Conservation (phyloP, 2,888 invertebrate species). For the Tyria jacobaeae region DNA sequence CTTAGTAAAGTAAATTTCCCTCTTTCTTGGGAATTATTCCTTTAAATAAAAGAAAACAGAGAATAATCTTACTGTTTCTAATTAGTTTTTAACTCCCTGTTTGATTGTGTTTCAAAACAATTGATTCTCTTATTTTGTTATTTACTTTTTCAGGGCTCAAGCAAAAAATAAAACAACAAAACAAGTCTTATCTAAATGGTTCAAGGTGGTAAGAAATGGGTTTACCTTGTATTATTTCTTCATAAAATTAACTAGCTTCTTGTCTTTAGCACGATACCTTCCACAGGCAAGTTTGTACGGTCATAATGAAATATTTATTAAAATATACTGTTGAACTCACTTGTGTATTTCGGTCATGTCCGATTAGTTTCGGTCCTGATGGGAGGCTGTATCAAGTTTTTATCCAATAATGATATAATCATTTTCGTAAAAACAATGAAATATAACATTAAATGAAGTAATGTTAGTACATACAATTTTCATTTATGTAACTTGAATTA, state of each 20-base stretch:
- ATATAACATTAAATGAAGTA: no score
- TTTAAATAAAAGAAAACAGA: conserved; percentile 58
- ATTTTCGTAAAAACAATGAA: no score
- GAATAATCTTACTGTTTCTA: conserved; percentile 54
- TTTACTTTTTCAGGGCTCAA: neutral
- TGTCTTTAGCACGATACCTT: neutral
- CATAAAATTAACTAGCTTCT: neutral
- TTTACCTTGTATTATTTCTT: neutral
- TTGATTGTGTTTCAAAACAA: conserved; percentile 49
- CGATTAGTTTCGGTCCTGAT: no score
- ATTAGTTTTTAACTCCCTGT: conserved; percentile 58
- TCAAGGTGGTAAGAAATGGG: neutral
- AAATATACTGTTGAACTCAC: no score
- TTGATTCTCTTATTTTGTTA: conserved; percentile 26
- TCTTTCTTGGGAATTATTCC: conserved; percentile 55
- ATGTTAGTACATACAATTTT: no score
- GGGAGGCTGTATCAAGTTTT: no score
- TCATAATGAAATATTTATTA: neutral
- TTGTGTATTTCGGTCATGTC: no score
- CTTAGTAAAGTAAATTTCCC: conserved; percentile 57
- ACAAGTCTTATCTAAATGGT: neutral
- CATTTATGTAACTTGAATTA: conserved; percentile 1
- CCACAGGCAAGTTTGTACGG: neutral
- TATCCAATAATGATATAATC: no score
- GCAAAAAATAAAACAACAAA: neutral